These are phyloP conservation scores for Lagopus leucura DNA, from an alignment of 2,113 vertebrate species.

Conservation along the genomic window DNA sequence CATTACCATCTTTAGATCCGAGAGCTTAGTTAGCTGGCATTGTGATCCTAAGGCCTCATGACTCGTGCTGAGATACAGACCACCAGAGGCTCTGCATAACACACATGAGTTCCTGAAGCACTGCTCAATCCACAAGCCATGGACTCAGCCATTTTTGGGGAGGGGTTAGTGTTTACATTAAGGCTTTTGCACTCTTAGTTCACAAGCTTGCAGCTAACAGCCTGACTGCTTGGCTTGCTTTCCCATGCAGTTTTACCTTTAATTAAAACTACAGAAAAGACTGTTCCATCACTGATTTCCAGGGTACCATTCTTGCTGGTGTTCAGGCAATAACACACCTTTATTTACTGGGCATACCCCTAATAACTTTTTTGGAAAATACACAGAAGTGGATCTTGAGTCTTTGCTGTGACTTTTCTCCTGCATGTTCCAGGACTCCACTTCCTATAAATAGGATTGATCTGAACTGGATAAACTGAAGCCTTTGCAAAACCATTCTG, in stretches of 20 bases:
- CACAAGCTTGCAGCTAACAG: background rate
- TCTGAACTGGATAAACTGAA: background rate
- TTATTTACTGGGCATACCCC: background rate
- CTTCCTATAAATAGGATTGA: background rate
- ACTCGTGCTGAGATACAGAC: accelerated
- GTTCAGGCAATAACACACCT: background rate
- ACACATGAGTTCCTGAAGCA: background rate
- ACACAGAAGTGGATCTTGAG: background rate
- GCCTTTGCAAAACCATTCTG: background rate
- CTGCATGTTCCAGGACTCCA: background rate
- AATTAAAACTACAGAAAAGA: background rate
- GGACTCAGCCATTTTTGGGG: background rate
- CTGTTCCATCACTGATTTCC: background rate
- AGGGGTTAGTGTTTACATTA: background rate
- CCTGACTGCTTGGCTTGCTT: background rate
- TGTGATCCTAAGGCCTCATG: background rate
- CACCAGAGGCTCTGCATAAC: background rate
- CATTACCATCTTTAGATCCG: background rate
- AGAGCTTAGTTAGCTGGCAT: background rate
- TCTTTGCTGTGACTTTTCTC: background rate
- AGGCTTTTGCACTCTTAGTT: background rate
- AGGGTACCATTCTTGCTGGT: background rate
- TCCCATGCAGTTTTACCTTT: background rate
- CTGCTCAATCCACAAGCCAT: background rate
- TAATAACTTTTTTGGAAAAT: background rate